phyloP scores from a whole-genome alignment of 2,113 vertebrate species.

The Aphelocoma coerulescens region DNA sequence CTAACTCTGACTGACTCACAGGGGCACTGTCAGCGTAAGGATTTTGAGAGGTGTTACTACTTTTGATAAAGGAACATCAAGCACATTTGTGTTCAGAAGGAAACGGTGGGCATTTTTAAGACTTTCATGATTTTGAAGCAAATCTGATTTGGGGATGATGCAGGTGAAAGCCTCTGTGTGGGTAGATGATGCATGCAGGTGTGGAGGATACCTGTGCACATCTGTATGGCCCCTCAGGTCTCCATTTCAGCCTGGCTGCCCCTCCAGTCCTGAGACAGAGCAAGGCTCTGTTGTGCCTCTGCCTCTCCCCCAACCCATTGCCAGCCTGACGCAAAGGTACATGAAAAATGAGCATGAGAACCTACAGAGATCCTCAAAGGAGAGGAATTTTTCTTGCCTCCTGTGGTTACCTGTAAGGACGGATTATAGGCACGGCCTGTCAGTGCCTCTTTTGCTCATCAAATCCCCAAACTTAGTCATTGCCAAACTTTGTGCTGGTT shows the following conservation, averaged over 20 bases:
- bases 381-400: background rate
- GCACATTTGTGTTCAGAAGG: background rate
- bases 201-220: background rate
- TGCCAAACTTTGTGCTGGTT: background rate
- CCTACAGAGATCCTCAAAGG: background rate
- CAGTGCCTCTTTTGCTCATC: background rate
- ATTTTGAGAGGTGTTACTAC: background rate
- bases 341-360: background rate
- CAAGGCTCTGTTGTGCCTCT: background rate
- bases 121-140: background rate
- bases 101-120: background rate
- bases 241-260: background rate
- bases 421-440: accelerated
- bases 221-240: no score
- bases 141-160: background rate
- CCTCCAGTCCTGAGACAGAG: background rate
- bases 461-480: background rate
- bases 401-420: accelerated
- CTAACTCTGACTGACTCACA: background rate
- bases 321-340: background rate
- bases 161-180: background rate
- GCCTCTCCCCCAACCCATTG: accelerated
- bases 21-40: conserved; percentile 8
- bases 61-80: background rate
- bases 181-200: background rate